Evolutionary conservation across 2,797 vertebrate genomes (phyloP).

Genomic region (Naso thynnoides): DNA sequence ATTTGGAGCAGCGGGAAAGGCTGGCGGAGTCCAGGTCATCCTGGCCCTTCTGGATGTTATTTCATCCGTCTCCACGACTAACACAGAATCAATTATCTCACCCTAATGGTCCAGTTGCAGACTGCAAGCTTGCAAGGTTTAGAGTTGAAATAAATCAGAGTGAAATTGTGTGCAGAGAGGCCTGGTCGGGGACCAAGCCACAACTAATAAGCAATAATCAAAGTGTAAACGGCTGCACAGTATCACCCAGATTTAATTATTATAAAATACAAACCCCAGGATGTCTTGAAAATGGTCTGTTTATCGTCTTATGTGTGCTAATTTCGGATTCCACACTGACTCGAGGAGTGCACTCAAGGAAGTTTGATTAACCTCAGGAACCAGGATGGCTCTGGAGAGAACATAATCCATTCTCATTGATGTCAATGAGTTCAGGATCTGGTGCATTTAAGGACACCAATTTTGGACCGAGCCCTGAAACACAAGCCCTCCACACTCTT

Average conservation of each 20-base stretch:
- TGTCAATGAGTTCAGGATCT: conserved; percentile 63
- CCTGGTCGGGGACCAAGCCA: conserved; percentile 51
- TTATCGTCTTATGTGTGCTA: conserved; percentile 37
- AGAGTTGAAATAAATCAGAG: conserved; percentile 67
- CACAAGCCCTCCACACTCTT: conserved; percentile 79
- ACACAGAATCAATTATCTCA: conserved; percentile 81
- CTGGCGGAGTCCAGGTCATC: conserved; percentile 57
- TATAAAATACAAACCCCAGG: conserved; percentile 15
- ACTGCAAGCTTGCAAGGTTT: conserved; percentile 75
- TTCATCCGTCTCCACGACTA: conserved; percentile 78
- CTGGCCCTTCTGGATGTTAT: conserved; percentile 75
- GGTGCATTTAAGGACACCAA: conserved; percentile 85
- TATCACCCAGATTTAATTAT: conserved; percentile 33
- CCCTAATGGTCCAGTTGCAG: conserved; percentile 75
- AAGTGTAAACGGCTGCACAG: conserved; percentile 27
- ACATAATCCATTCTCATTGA: conserved; percentile 66
- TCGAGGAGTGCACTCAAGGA: conserved; percentile 41
- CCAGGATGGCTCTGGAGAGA: conserved; percentile 68
- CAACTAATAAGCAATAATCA: conserved; percentile 55
- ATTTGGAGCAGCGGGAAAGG: conserved; percentile 61
- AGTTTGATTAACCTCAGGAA: conserved; percentile 69
- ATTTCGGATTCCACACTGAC: conserved; percentile 56
- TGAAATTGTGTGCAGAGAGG: conserved; percentile 42
- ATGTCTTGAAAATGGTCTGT: conserved; percentile 35
- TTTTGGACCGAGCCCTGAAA: conserved; percentile 81